A percentile compares a stretch with the other conserved stretches of the same genome.
Evolutionary conservation across 2,113 vertebrate species (phyloP).

Genomic region (Nannospalax galili): DNA sequence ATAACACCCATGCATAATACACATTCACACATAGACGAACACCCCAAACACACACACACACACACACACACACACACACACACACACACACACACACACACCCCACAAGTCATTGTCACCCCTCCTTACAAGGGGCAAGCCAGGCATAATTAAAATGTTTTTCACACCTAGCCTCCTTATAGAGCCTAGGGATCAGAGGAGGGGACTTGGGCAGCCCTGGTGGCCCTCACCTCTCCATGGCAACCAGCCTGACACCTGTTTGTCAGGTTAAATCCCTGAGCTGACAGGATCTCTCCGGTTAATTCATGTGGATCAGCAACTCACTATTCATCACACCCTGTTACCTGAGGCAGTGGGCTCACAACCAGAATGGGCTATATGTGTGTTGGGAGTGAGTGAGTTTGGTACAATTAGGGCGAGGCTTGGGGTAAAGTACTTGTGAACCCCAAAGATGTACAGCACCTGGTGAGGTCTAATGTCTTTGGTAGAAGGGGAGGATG

Average conservation of each 20-base stretch:
- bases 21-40: too few relatives aligned
- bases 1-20: too few relatives aligned
- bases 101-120: too few relatives aligned
- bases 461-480: background rate
- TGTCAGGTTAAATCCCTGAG: background rate
- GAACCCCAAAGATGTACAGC: background rate
- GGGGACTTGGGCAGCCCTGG: conserved; percentile 31
- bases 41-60: too few relatives aligned
- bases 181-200: conserved; percentile 32
- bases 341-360: background rate
- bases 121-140: background rate
- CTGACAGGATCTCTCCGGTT: background rate
- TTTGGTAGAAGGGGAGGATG: background rate
- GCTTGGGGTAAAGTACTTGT: background rate
- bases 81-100: background rate
- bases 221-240: conserved; percentile 31
- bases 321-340: background rate
- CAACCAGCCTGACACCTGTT: conserved; percentile 45
- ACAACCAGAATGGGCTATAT: background rate
- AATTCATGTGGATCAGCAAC: background rate
- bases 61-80: background rate
- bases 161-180: too few relatives aligned
- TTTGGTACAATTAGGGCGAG: conserved; percentile 5
- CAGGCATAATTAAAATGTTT: too few relatives aligned
- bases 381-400: background rate